Conservation (phyloP, 2,797 vertebrate species). For the Acanthurus tractus region DNA sequence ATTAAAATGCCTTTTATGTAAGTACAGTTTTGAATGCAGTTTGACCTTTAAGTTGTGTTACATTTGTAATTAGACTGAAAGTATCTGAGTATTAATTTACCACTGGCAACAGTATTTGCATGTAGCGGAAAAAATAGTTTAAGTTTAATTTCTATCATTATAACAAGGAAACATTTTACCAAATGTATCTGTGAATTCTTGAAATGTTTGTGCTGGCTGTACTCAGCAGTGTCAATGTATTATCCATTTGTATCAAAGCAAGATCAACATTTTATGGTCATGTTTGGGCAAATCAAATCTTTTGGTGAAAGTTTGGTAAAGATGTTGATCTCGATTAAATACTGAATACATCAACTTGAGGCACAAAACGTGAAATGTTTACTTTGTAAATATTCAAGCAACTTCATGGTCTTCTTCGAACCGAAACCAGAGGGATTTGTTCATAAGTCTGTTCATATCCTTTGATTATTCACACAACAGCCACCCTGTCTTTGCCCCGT, state of each 20-base stretch:
- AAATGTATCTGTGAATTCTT: not conserved
- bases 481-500: not conserved
- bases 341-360: not conserved
- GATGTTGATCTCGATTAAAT: slow-evolving; percentile 4
- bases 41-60: not conserved
- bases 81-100: not conserved
- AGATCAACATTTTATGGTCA: not conserved
- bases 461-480: not conserved
- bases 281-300: not conserved
- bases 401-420: not conserved
- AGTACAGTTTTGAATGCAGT: too few species aligned
- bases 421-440: not conserved
- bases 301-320: not conserved
- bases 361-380: not conserved
- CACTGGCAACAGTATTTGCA: not conserved
- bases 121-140: not conserved
- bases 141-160: not conserved
- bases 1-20: too few species aligned
- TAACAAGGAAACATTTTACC: not conserved
- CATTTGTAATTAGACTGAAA: too few species aligned
- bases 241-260: not conserved
- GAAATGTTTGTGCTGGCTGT: not conserved
- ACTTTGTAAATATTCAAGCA: not conserved
- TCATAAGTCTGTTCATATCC: too few species aligned
- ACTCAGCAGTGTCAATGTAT: not conserved